Evolutionary conservation across 2,113 vertebrate species (phyloP).

Genomic region (Dromaius novaehollandiae): DNA sequence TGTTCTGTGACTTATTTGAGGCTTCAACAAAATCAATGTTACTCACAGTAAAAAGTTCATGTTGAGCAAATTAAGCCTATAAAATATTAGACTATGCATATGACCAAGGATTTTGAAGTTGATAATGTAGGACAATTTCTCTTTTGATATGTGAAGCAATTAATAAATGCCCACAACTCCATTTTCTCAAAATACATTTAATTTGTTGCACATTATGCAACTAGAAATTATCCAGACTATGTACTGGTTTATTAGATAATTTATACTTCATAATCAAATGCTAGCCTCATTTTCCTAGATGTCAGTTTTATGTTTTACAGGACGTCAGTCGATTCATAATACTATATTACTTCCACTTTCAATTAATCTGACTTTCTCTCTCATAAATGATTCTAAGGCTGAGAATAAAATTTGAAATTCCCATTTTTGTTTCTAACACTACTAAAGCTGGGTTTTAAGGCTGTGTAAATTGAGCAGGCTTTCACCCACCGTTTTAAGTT

Average conservation of each 20-base stretch:
- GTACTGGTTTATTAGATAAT: conserved; percentile 53
- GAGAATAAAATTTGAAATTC: neutral
- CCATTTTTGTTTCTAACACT: neutral
- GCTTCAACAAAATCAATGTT: conserved; percentile 52
- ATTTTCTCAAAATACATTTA: conserved; percentile 26
- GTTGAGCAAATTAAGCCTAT: conserved; percentile 38
- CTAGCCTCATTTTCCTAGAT: conserved; percentile 8
- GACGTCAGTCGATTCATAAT: conserved; percentile 10
- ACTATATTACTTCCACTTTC: conserved; percentile 2
- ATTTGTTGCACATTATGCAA: conserved; percentile 40
- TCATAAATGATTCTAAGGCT: conserved; percentile 34
- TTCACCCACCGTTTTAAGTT: neutral
- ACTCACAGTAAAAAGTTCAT: conserved; percentile 54
- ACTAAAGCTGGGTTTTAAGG: neutral
- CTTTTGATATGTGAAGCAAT: neutral
- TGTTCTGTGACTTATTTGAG: conserved; percentile 50
- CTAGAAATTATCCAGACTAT: conserved; percentile 40
- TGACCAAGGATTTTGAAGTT: conserved; percentile 28
- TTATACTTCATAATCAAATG: conserved; percentile 44
- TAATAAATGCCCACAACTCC: conserved; percentile 30
- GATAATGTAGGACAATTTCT: conserved; percentile 15
- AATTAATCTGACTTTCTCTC: conserved; percentile 42
- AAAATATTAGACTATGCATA: conserved; percentile 24
- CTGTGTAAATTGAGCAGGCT: neutral
- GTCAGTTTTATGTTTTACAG: conserved; percentile 11